Evolutionary conservation across 2,797 vertebrate genomes (phyloP).

Genomic region (Amblyraja radiata): DNA sequence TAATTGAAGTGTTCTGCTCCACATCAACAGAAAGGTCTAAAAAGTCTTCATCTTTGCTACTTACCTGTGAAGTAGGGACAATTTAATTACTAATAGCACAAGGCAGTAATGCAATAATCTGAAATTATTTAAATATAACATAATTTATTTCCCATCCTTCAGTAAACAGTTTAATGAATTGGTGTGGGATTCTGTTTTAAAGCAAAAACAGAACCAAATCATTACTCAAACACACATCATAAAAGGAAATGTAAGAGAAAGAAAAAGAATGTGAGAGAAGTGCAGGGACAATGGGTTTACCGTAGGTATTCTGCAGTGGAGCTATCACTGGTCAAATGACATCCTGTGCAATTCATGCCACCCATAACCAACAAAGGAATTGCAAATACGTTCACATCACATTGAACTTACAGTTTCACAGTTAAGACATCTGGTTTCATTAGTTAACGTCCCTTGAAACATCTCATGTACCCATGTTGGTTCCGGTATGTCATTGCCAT

Average conservation of each 20-base stretch:
- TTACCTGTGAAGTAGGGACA: constrained; percentile 56
- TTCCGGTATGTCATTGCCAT: constrained; percentile 63
- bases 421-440: constrained; percentile 73
- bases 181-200: not conserved
- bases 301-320: not conserved
- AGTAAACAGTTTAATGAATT: not conserved
- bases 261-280: not conserved
- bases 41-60: constrained; percentile 77
- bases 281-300: not conserved
- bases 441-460: constrained; percentile 75
- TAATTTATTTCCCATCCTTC: not conserved
- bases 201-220: not conserved
- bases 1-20: constrained; percentile 74
- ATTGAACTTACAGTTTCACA: constrained; percentile 70
- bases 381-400: not conserved
- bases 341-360: not conserved
- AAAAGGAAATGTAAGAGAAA: not conserved
- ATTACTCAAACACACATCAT: not conserved
- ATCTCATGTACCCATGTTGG: constrained; percentile 66
- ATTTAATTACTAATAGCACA: constrained; percentile 23
- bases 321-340: not conserved
- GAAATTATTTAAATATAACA: not conserved
- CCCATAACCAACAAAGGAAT: not conserved
- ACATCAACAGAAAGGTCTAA: constrained; percentile 75
- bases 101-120: constrained; percentile 5